Conservation (phyloP, 2,113 vertebrate genomes). For the Panurus biarmicus region DNA sequence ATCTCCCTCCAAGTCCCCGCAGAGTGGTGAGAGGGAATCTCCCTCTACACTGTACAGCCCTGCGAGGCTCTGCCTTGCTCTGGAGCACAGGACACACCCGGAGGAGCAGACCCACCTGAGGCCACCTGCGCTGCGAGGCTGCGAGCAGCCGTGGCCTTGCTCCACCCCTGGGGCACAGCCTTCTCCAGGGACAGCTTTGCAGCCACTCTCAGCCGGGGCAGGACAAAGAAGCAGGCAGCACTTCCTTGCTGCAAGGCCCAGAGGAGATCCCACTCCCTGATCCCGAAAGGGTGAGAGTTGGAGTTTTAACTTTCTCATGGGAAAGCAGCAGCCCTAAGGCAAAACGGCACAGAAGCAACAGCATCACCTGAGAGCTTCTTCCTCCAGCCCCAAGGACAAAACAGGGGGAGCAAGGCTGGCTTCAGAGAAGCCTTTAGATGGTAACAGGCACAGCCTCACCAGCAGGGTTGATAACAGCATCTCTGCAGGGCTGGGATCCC, state of each 20-base stretch:
- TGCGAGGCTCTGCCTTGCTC: not conserved
- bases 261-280: not conserved
- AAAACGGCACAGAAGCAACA: not conserved
- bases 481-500: not conserved
- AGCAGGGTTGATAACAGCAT: not conserved
- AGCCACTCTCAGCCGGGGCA: not conserved
- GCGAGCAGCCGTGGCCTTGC: not conserved
- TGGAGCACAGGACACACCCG: not conserved
- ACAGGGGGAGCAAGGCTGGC: not conserved
- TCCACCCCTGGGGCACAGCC: not conserved
- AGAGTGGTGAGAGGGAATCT: rapidly evolving
- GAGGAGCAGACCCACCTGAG: not conserved
- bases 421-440: not conserved
- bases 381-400: not conserved
- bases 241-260: not conserved
- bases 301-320: not conserved
- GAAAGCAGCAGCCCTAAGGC: not conserved
- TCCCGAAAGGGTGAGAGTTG: not conserved
- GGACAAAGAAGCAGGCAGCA: not conserved
- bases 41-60: rapidly evolving
- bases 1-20: not conserved
- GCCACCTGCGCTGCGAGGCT: not conserved
- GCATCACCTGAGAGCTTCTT: not conserved
- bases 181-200: not conserved
- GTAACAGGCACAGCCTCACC: not conserved